Conservation (phyloP, 2,888 invertebrate genomes). For the Spatulosminthurus flaviceps region DNA sequence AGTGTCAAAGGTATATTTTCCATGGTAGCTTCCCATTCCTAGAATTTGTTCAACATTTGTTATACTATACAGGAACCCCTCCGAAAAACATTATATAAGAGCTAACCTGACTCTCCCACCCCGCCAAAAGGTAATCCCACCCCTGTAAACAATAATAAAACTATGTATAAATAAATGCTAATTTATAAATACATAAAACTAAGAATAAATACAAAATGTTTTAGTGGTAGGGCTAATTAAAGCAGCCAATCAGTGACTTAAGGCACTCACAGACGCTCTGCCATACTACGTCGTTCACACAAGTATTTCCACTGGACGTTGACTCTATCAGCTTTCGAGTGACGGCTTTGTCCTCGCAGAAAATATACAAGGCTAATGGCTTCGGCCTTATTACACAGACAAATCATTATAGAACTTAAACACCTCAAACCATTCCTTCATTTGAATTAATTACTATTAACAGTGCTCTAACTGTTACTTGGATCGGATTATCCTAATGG, state of each 20-base stretch:
- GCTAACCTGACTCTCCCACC: conserved; percentile 47
- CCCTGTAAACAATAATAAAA: conserved; percentile 47
- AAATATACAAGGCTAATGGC: conserved; percentile 88
- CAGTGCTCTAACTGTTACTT: too few species aligned
- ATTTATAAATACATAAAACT: too few species aligned
- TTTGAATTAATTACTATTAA: too few species aligned
- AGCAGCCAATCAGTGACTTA: background rate
- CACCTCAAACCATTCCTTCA: too few species aligned
- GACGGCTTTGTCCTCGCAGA: conserved; percentile 74
- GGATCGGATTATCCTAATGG: conserved; percentile 79
- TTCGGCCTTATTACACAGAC: conserved; percentile 76
- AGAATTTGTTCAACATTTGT: background rate
- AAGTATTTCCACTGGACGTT: conserved; percentile 82
- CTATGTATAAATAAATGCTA: too few species aligned
- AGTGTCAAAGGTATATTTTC: conserved; percentile 87
- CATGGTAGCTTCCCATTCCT: conserved; percentile 71
- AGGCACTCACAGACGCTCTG: conserved; percentile 74
- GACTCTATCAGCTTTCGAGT: conserved; percentile 74
- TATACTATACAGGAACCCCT: background rate
- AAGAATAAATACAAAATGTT: background rate
- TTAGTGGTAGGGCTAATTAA: background rate
- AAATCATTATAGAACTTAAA: background rate
- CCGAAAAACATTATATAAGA: background rate
- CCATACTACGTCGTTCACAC: conserved; percentile 85
- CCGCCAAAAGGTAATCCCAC: conserved; percentile 56